Conservation (phyloP, 2,888 invertebrate species). For the Drosophila subquinaria region DNA sequence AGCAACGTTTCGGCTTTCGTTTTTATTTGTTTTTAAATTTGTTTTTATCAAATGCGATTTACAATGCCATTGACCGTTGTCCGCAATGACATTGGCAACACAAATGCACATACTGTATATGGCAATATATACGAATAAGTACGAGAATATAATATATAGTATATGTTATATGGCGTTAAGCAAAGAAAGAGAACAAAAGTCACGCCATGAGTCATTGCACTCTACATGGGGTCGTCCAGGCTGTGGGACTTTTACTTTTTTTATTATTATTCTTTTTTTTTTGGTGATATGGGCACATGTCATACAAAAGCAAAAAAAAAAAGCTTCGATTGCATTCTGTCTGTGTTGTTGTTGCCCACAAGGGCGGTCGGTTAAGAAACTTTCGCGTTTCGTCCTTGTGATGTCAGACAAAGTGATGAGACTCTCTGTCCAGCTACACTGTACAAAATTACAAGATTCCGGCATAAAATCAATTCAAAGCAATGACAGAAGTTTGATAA, state of each 20-base stretch:
- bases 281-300: constrained; percentile 13
- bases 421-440: neutral
- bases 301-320: neutral
- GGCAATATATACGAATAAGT: constrained; percentile 14
- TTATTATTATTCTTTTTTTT: neutral
- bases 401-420: constrained; percentile 23
- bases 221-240: constrained; percentile 48
- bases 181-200: constrained; percentile 82
- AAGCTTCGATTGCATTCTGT: constrained; percentile 1
- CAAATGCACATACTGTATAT: constrained; percentile 16
- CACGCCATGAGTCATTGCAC: constrained; percentile 79
- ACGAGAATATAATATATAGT: constrained; percentile 6
- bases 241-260: constrained; percentile 57
- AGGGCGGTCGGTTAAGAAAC: constrained; percentile 57
- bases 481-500: too few relatives aligned
- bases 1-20: constrained; percentile 22
- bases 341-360: constrained; percentile 20
- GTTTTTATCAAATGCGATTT: constrained; percentile 56
- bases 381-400: constrained; percentile 58
- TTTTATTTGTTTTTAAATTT: constrained; percentile 8
- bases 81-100: constrained; percentile 69
- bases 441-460: too few relatives aligned
- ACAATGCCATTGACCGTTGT: constrained; percentile 74
- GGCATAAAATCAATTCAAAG: too few relatives aligned
- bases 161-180: constrained; percentile 42